Base-by-base conservation (phyloP, 2,888 invertebrate species). In the Bunonema sp. region DNA sequence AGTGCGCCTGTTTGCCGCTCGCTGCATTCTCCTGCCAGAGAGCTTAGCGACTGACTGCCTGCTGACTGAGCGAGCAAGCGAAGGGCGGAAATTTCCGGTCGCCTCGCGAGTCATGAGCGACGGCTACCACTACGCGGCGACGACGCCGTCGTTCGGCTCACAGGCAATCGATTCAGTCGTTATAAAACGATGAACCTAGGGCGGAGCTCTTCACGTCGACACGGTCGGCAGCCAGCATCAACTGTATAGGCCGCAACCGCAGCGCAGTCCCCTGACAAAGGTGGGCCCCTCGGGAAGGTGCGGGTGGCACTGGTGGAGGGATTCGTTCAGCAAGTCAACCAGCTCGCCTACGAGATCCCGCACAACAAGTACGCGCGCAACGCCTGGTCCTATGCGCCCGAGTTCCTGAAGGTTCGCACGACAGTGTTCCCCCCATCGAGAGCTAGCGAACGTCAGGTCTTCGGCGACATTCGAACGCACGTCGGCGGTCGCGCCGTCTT, bases 291-390 rank as follows among this genome's bases (percentile, higher is more conserved):
- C 26, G 29, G 4, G 16, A 28, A 38, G 21, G 19, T 22, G 20
- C 12, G 15, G 2, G 41, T 12, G 20, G 19, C 5, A 7, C 19
- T 1, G 19, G 24, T 15, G 8, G 10, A 44, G 32, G 4, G 7
- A 21, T 34, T 18, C 12, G 52, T 61, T 32, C 49, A 65, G 67
- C 66, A 65, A 60, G 67, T 67, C n/a, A 59, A 67, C 37, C 65
- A 67, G 43, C 45, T 67, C 32, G 55, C 58, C 8, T 67, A 67
- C 34, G 64, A 67, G 41, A 55, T 67, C 35, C 67, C 67, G 4
- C 57, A 61, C 41, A 63, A 60, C 50, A 63, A 64, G 45, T 67
- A 65, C 41, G 59, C 63, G 7, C 50, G 56, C 37, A 66, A 62
- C 39, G 58, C 67, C 37, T 63, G 64, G 59, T 55, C 54, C 41